Evolutionary conservation across 2,797 vertebrate genomes (phyloP).

Genomic region (Macropodus opercularis): DNA sequence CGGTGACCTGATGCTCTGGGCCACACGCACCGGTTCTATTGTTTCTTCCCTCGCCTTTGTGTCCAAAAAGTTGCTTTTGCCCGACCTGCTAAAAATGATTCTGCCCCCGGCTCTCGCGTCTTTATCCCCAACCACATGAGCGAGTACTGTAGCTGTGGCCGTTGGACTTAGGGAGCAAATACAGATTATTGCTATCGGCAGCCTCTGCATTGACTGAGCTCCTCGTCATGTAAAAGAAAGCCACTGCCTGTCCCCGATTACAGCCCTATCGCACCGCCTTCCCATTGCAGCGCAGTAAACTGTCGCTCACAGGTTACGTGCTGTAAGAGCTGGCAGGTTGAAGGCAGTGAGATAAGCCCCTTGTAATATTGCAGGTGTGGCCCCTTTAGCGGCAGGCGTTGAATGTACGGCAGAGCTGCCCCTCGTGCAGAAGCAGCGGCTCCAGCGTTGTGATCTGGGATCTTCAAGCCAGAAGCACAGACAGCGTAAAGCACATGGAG

Average conservation of each 20-base stretch:
- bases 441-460: conserved; percentile 5
- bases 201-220: conserved; percentile 47
- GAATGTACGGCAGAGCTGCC: conserved; percentile 12
- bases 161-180: conserved; percentile 62
- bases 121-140: conserved; percentile 58
- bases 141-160: conserved; percentile 52
- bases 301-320: conserved; percentile 64
- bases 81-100: conserved; percentile 55
- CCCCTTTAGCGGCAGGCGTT: conserved; percentile 18
- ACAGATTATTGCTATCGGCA: conserved; percentile 72
- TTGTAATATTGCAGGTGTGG: conserved; percentile 47
- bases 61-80: conserved; percentile 31
- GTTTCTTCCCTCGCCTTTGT: conserved; percentile 33
- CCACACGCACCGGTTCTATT: conserved; percentile 39
- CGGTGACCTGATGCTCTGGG: conserved; percentile 40
- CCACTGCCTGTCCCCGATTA: conserved; percentile 68
- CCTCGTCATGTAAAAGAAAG: conserved; percentile 56
- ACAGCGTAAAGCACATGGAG: neutral
- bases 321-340: conserved; percentile 53
- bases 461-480: neutral
- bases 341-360: conserved; percentile 54
- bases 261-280: conserved; percentile 55
- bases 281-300: conserved; percentile 64
- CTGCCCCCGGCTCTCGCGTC: conserved; percentile 37
- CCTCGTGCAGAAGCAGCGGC: conserved; percentile 14